A percentile compares a stretch with the other conserved stretches of the same genome.
These are phyloP conservation scores for Rhingia campestris DNA, from an alignment of 2,888 invertebrate genomes.

Conservation along the genomic window DNA sequence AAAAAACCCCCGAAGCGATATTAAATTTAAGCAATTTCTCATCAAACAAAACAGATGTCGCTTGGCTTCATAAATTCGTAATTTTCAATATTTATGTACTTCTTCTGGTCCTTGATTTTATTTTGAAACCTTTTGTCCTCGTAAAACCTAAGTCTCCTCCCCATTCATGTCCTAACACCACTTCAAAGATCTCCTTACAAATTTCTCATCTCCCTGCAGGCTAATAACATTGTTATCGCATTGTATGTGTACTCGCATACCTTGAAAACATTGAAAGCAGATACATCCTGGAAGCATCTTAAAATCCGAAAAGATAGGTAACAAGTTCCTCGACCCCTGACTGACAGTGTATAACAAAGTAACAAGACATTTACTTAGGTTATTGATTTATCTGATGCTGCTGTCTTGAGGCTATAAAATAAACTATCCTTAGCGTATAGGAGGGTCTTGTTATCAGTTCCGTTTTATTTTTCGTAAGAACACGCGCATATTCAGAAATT, in stretches of 20 bases:
- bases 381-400: constrained; percentile 58
- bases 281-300: constrained; percentile 43
- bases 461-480: neutral
- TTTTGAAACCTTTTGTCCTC: constrained; percentile 1
- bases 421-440: constrained; percentile 16
- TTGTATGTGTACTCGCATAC: neutral
- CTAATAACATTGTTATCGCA: constrained; percentile 38
- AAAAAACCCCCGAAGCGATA: neutral
- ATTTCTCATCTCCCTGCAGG: constrained; percentile 5
- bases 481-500: neutral
- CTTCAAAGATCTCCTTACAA: constrained; percentile 21
- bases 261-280: constrained; percentile 16
- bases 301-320: constrained; percentile 4
- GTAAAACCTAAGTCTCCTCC: neutral
- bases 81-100: neutral
- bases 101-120: neutral
- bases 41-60: neutral
- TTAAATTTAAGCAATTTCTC: neutral
- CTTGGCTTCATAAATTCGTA: neutral
- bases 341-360: constrained; percentile 42
- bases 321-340: constrained; percentile 32
- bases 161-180: neutral
- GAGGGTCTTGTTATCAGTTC: constrained; percentile 24
- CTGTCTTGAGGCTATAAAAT: constrained; percentile 40
- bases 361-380: constrained; percentile 58